Percentiles rank a stretch among this genome's conserved stretches.
Evolutionary conservation across 2,888 invertebrate species (phyloP).

Genomic region (Phyllotreta cruciferae): DNA sequence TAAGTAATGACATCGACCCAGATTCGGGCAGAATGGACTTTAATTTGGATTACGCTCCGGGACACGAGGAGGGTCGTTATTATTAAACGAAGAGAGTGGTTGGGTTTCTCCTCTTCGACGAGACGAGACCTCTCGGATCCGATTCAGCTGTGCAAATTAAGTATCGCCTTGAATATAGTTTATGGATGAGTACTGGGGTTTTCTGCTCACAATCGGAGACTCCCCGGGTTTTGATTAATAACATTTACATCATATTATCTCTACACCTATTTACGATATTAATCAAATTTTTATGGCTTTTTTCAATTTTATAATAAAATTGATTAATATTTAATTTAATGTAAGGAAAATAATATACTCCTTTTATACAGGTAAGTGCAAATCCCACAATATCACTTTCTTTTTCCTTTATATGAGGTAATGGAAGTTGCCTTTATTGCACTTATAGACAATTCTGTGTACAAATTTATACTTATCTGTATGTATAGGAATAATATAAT

Average conservation of each 20-base stretch:
- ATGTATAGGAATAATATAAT: no score
- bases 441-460: no score
- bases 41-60: constrained; percentile 36
- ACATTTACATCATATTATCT: background rate
- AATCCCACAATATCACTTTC: no score
- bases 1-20: constrained; percentile 37
- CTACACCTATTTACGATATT: no score
- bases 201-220: constrained; percentile 13
- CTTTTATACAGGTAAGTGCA: no score
- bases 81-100: constrained; percentile 28
- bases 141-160: constrained; percentile 28
- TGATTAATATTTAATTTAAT: no score
- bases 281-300: no score
- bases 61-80: constrained; percentile 30
- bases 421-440: no score
- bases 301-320: no score
- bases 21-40: constrained; percentile 34
- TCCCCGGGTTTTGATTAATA: constrained; percentile 6
- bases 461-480: no score
- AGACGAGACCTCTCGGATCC: constrained; percentile 18
- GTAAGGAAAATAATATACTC: no score
- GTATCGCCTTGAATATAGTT: constrained; percentile 24
- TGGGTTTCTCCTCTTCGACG: constrained; percentile 8
- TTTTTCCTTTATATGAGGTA: no score
- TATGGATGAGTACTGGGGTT: constrained; percentile 20